Evolutionary conservation across 2,888 invertebrate genomes (phyloP).

Genomic region (Meganola albula): DNA sequence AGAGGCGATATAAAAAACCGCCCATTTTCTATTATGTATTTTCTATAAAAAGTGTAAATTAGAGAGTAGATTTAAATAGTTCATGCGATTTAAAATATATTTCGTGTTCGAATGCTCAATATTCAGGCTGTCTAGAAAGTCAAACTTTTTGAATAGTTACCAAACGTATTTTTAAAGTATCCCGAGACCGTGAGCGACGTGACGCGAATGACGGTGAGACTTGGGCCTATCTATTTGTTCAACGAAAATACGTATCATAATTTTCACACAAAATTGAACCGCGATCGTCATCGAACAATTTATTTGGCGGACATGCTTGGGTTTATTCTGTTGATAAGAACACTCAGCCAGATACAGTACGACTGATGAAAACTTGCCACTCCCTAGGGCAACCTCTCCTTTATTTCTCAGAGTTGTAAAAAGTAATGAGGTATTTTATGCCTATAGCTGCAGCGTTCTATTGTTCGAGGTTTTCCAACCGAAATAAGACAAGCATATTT

Average conservation of each 20-base stretch:
- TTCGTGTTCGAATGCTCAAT: too few relatives aligned
- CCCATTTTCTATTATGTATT: too few relatives aligned
- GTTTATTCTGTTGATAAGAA: constrained; percentile 48
- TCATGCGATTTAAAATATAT: too few relatives aligned
- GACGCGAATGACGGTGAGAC: constrained; percentile 49
- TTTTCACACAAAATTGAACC: constrained; percentile 65
- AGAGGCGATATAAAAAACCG: too few relatives aligned
- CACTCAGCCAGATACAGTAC: constrained; percentile 40
- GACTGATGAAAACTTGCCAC: constrained; percentile 47
- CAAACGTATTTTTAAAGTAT: constrained; percentile 50
- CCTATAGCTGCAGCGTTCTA: constrained; percentile 44
- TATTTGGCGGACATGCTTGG: constrained; percentile 56
- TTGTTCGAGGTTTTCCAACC: constrained; percentile 43
- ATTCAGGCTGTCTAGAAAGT: too few relatives aligned
- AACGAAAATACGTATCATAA: constrained; percentile 38
- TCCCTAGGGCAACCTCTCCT: constrained; percentile 46
- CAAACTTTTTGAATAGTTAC: constrained; percentile 33
- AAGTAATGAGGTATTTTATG: constrained; percentile 65
- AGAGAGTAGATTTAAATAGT: too few relatives aligned
- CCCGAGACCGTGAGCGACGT: constrained; percentile 47
- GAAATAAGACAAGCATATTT: constrained; percentile 28
- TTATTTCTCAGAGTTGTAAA: constrained; percentile 61
- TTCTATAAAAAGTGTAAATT: too few relatives aligned
- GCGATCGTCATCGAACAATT: constrained; percentile 51
- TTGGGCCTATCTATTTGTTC: constrained; percentile 39